These are phyloP conservation scores for Mergus octosetaceus DNA, from an alignment of 2,797 vertebrate species.

Conservation along the genomic window DNA sequence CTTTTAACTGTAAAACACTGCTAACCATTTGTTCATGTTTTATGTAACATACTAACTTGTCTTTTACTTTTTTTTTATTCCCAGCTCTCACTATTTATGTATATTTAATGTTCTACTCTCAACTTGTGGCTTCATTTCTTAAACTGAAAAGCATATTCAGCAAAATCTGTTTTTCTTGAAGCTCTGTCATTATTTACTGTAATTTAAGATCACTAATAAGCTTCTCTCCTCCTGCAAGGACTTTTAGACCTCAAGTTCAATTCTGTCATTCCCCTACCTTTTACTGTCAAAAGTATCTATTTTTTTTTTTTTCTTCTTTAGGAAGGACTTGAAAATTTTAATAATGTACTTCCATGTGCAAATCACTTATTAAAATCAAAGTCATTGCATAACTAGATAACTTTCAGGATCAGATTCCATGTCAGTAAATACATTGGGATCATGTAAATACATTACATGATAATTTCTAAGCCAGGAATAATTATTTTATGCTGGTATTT, in stretches of 20 bases:
- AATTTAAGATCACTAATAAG: not conserved
- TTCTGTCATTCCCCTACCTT: not conserved
- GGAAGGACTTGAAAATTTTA: not conserved
- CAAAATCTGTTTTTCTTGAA: not conserved
- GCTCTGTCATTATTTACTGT: not conserved
- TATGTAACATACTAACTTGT: constrained; percentile 34
- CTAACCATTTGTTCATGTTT: constrained; percentile 32
- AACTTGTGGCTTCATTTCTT: not conserved
- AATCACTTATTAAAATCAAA: not conserved
- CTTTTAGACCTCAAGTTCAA: not conserved
- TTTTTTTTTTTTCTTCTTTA: not conserved
- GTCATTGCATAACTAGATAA: not conserved
- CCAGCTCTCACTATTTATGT: constrained; percentile 22
- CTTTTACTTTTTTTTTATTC: not conserved
- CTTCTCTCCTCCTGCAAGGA: not conserved
- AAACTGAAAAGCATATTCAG: not conserved
- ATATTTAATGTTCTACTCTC: constrained; percentile 19
- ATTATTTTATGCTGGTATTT: not conserved
- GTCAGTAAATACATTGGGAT: not conserved
- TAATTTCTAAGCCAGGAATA: not conserved
- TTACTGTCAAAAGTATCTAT: not conserved
- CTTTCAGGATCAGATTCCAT: not conserved
- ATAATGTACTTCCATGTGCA: not conserved
- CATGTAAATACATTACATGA: too few species aligned
- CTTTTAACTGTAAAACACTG: constrained; percentile 2